These are phyloP conservation scores for Zosterops borbonicus DNA, from an alignment of 2,113 vertebrate genomes.

Conservation along the genomic window DNA sequence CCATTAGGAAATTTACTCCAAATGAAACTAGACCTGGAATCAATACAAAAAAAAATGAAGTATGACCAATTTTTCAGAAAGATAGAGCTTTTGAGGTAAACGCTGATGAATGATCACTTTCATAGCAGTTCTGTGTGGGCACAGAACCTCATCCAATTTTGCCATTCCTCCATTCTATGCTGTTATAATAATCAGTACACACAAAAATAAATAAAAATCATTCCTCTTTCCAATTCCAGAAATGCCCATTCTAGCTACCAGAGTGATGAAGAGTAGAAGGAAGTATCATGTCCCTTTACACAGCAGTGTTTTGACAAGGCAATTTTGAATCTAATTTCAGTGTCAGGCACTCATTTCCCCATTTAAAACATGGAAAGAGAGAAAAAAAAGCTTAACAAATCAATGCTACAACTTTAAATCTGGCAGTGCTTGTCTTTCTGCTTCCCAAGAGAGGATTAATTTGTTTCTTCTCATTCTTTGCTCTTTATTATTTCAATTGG, in stretches of 20 bases:
- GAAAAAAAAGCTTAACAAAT: constrained; percentile 2
- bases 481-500: constrained; percentile 73
- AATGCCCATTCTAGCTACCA: background rate
- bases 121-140: rapidly evolving
- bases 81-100: background rate
- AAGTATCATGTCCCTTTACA: background rate
- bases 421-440: constrained; percentile 50
- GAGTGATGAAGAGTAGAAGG: rapidly evolving
- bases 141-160: background rate
- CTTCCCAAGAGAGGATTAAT: constrained; percentile 67
- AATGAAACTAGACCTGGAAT: no score
- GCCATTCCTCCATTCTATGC: background rate
- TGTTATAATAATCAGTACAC: background rate
- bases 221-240: background rate
- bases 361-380: constrained; percentile 47
- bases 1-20: no score
- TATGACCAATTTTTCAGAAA: background rate
- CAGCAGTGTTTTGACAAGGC: constrained; percentile 1
- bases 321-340: constrained; percentile 51
- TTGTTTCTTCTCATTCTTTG: constrained; percentile 74
- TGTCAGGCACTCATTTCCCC: constrained; percentile 16
- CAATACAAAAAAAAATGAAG: no score
- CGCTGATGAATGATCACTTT: background rate
- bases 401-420: constrained; percentile 54
- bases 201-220: background rate